phyloP scores from a whole-genome alignment of 2,797 vertebrate species.

The Tapirus indicus region DNA sequence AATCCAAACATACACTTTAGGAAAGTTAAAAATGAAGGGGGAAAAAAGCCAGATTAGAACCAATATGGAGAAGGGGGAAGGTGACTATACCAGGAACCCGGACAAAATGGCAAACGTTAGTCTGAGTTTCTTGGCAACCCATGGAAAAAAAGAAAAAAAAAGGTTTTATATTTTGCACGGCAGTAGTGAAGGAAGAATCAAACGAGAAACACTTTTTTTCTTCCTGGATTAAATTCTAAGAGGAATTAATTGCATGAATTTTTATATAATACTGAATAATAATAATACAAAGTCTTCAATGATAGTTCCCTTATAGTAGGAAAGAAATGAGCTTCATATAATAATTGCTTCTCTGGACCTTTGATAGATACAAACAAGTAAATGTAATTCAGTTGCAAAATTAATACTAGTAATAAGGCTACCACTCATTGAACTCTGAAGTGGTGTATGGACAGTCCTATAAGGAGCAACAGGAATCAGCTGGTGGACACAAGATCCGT shows the following conservation, averaged over 20 bases:
- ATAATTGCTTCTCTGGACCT: neutral
- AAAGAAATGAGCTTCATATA: neutral
- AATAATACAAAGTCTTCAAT: neutral
- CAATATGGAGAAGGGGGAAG: neutral
- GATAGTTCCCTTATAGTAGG: neutral
- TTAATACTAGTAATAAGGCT: neutral
- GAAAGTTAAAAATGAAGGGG: slow-evolving; percentile 32
- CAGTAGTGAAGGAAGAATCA: neutral
- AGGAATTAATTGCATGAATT: slow-evolving; percentile 5
- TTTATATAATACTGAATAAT: neutral
- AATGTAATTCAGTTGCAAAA: neutral
- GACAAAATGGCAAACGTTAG: neutral
- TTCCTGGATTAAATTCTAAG: slow-evolving; percentile 49
- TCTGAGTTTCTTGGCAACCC: neutral
- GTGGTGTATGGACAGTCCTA: neutral
- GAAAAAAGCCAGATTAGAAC: neutral
- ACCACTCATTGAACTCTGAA: neutral
- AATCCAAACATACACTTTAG: neutral
- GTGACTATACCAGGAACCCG: neutral
- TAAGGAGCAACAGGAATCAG: neutral
- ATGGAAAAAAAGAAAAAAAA: neutral
- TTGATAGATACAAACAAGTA: neutral
- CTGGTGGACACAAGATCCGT: neutral
- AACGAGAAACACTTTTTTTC: neutral
- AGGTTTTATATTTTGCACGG: neutral